phyloP scores from a whole-genome alignment of 1,140 invertebrate species.

The Heliconius nattereri region DNA sequence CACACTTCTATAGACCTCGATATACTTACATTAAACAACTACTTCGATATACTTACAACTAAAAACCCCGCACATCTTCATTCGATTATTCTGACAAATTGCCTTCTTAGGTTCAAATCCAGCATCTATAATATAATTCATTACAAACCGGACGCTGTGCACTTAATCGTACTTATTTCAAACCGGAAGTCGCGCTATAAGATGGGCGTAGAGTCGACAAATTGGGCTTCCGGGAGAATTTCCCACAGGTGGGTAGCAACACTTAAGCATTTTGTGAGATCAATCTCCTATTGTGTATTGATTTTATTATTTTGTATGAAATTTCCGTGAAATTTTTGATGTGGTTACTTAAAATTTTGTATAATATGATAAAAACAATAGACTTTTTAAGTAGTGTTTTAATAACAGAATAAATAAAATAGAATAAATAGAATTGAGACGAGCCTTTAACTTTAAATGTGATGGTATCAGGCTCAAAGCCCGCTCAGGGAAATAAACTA shows the following conservation, averaged over 20 bases:
- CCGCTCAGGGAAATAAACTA: too few relatives aligned
- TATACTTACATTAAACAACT: not conserved
- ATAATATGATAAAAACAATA: too few relatives aligned
- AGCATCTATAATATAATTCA: slow-evolving; percentile 14
- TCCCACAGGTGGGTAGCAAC: slow-evolving; percentile 12
- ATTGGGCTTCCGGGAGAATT: slow-evolving; percentile 44
- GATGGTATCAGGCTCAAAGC: too few relatives aligned
- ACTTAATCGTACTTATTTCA: slow-evolving; percentile 19
- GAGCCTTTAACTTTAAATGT: too few relatives aligned
- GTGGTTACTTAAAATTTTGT: too few relatives aligned
- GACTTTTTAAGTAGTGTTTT: too few relatives aligned
- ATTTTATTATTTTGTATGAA: not conserved
- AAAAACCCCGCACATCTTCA: not conserved
- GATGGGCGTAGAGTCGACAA: slow-evolving; percentile 45
- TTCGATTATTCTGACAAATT: slow-evolving; percentile 9
- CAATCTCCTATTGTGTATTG: not conserved
- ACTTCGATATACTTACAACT: not conserved
- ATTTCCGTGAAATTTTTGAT: too few relatives aligned
- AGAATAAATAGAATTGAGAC: too few relatives aligned
- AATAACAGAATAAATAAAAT: too few relatives aligned
- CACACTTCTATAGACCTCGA: too few relatives aligned
- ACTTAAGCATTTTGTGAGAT: not conserved
- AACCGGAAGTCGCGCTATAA: slow-evolving; percentile 45
- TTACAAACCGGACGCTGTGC: not conserved
- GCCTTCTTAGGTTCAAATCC: not conserved